phyloP scores from a whole-genome alignment of 1,140 invertebrate genomes.

The Nebria ingens region DNA sequence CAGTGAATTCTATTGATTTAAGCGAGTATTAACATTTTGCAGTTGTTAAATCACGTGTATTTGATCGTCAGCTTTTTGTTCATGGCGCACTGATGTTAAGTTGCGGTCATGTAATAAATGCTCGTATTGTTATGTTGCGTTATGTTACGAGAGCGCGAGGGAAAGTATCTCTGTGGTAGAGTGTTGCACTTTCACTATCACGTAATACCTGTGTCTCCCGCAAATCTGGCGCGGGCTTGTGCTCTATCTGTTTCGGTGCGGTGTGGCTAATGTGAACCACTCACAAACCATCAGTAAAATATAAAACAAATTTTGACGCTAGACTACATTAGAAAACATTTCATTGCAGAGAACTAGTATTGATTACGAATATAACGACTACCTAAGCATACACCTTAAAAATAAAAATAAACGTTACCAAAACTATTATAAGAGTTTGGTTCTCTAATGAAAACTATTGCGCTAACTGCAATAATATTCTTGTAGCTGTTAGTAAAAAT shows the following conservation, averaged over 20 bases:
- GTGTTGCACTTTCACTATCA: constrained; percentile 34
- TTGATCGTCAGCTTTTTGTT: background rate
- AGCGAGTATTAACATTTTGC: background rate
- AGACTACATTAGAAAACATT: too few species aligned
- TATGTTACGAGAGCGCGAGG: constrained; percentile 28
- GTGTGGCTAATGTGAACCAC: background rate
- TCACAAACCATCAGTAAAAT: too few species aligned
- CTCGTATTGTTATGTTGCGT: constrained; percentile 27
- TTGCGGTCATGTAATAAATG: constrained; percentile 25
- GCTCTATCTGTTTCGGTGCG: background rate
- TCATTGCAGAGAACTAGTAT: too few species aligned
- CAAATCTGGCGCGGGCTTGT: background rate
- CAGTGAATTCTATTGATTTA: constrained; percentile 6
- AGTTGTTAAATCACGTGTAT: constrained; percentile 1
- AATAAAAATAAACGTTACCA: too few species aligned
- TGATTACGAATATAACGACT: too few species aligned
- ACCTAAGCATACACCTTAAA: too few species aligned
- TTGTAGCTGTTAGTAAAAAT: too few species aligned
- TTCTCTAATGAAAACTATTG: too few species aligned
- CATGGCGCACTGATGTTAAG: too few species aligned
- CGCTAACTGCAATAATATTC: too few species aligned
- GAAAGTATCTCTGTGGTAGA: constrained; percentile 28
- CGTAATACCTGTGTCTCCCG: constrained; percentile 21
- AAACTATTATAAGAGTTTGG: too few species aligned
- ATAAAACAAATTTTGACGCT: too few species aligned